These are phyloP conservation scores for Eurytoma californica DNA, from an alignment of 2,888 invertebrate species.

Conservation along the genomic window DNA sequence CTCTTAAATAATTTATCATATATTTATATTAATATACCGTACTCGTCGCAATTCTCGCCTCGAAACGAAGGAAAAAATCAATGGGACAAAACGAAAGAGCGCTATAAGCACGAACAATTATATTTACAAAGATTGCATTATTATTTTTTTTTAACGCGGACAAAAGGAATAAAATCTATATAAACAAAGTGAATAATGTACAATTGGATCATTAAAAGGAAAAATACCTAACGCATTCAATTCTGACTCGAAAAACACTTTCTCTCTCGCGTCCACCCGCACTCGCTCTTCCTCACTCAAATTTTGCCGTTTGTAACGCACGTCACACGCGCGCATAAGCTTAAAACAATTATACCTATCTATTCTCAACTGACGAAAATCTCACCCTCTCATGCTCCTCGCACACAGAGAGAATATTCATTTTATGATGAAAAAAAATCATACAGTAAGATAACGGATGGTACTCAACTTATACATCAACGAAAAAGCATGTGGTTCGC, in stretches of 20 bases:
- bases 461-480: background rate
- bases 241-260: constrained; percentile 27
- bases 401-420: background rate
- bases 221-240: constrained; percentile 43
- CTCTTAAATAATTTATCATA: constrained; percentile 44
- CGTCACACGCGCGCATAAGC: constrained; percentile 15
- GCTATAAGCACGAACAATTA: constrained; percentile 31
- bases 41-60: constrained; percentile 12
- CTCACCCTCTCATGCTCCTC: constrained; percentile 3
- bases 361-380: constrained; percentile 25
- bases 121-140: constrained; percentile 43
- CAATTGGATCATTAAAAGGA: constrained; percentile 29
- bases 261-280: background rate
- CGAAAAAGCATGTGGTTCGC: background rate
- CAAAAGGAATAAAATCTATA: constrained; percentile 18
- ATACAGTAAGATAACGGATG: background rate
- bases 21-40: constrained; percentile 36
- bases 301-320: background rate
- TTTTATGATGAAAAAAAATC: background rate
- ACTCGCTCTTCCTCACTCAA: constrained; percentile 1
- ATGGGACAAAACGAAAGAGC: constrained; percentile 3
- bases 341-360: constrained; percentile 38
- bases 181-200: constrained; percentile 35
- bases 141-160: background rate
- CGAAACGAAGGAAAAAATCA: constrained; percentile 10